A percentile compares a stretch with the other conserved stretches of the same genome.
These are phyloP conservation scores for Halesus radiatus DNA, from an alignment of 1,140 invertebrate species.

Conservation along the genomic window DNA sequence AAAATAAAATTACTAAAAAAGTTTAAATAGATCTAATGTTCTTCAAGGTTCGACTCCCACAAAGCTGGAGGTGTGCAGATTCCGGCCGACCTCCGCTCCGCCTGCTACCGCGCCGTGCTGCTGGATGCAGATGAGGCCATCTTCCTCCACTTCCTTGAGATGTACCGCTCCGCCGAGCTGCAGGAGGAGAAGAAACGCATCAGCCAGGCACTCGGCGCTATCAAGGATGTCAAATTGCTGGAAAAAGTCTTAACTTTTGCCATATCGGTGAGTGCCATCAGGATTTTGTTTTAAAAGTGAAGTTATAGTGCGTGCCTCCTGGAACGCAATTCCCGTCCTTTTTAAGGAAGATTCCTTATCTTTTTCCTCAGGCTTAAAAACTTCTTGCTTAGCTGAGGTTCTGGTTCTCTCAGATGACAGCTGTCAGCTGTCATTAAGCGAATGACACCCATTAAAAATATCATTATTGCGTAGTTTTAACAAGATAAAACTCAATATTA, in stretches of 20 bases:
- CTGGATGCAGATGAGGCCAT: constrained; percentile 77
- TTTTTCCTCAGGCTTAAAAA: no score
- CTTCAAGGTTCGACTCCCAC: constrained; percentile 78
- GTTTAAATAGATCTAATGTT: background rate
- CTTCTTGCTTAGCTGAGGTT: no score
- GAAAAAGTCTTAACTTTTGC: constrained; percentile 89
- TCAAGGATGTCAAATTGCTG: constrained; percentile 79
- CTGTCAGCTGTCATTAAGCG: no score
- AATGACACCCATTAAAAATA: no score
- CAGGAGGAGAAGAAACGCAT: constrained; percentile 95
- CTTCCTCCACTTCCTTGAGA: constrained; percentile 83
- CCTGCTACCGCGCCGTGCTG: constrained; percentile 90
- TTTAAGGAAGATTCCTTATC: no score
- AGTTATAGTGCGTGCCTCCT: no score
- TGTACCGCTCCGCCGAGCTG: constrained; percentile 89
- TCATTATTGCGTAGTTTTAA: no score
- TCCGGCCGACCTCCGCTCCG: constrained; percentile 87
- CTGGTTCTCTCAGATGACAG: no score
- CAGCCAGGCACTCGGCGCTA: constrained; percentile 83
- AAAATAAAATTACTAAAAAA: no score
- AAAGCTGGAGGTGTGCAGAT: constrained; percentile 74
- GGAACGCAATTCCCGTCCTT: no score
- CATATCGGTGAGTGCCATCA: constrained; percentile 78
- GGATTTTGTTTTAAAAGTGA: no score
- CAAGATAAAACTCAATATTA: no score